These are phyloP conservation scores for Oscheius myriophilus DNA, from an alignment of 2,888 invertebrate species.

Conservation along the genomic window DNA sequence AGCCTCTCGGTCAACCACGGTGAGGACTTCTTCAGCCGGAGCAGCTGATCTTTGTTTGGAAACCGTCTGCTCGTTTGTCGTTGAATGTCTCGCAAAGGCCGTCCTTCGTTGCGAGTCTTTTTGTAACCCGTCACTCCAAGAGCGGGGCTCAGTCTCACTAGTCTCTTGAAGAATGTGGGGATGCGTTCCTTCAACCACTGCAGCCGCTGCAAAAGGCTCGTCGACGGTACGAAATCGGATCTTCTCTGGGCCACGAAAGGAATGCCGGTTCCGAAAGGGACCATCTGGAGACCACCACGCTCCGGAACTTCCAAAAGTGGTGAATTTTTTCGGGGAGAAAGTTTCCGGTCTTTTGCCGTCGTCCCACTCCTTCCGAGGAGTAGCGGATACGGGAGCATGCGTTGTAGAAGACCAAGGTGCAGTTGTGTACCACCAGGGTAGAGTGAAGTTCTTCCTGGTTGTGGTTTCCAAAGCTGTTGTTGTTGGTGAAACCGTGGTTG, in stretches of 20 bases:
- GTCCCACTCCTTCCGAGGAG: conserved; percentile 15
- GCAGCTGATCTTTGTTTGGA: conserved; percentile 12
- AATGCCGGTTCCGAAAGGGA: conserved; percentile 12
- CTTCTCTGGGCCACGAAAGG: conserved; percentile 6
- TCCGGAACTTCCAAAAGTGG: no score
- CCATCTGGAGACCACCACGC: background rate
- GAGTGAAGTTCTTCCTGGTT: conserved; percentile 1
- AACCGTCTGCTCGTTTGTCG: no score
- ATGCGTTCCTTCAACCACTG: conserved; percentile 18
- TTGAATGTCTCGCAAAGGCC: background rate
- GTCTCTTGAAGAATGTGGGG: conserved; percentile 17
- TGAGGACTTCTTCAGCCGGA: conserved; percentile 12
- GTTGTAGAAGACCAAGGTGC: conserved; percentile 22
- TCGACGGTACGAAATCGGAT: conserved; percentile 17
- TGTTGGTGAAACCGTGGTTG: background rate
- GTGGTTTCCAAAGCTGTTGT: conserved; percentile 3
- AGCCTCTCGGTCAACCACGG: conserved; percentile 24
- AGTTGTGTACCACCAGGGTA: conserved; percentile 29
- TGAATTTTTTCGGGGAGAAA: background rate
- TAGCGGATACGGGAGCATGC: background rate
- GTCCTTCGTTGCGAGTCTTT: conserved; percentile 3
- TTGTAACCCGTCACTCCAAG: conserved; percentile 10
- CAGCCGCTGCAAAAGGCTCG: conserved; percentile 9
- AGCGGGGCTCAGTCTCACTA: conserved; percentile 20
- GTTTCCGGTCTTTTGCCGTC: conserved; percentile 8